A percentile compares a stretch with the other conserved stretches of the same genome.
Evolutionary conservation across 1,140 invertebrate genomes (phyloP).

Genomic region (Plodia interpunctella): DNA sequence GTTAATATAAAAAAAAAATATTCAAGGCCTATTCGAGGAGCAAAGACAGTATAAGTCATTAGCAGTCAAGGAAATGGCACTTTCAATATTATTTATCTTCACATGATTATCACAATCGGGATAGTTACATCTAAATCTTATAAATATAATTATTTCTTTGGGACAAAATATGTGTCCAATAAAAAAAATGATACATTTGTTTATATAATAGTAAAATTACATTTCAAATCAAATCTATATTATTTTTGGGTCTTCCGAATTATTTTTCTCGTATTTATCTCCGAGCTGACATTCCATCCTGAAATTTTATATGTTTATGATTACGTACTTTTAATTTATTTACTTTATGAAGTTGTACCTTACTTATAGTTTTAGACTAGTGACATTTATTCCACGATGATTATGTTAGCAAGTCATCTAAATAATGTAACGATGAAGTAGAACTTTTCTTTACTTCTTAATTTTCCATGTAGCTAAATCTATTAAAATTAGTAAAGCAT

Average conservation of each 20-base stretch:
- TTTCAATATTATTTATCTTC: slow-evolving; percentile 34
- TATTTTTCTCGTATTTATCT: slow-evolving; percentile 29
- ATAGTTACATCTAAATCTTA: slow-evolving; percentile 16
- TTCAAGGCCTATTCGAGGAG: slow-evolving; percentile 6
- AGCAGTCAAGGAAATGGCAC: slow-evolving; percentile 33
- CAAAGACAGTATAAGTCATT: slow-evolving; percentile 5
- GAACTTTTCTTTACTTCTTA: neutral
- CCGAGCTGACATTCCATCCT: slow-evolving; percentile 41
- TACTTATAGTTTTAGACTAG: neutral
- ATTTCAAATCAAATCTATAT: neutral
- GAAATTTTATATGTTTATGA: slow-evolving; percentile 23
- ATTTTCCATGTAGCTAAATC: neutral
- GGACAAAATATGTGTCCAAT: slow-evolving; percentile 10
- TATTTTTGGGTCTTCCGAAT: neutral
- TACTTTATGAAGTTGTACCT: neutral
- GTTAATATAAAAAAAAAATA: neutral
- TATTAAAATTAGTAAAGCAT: neutral
- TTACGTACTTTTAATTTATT: neutral
- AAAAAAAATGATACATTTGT: neutral
- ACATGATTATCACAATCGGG: slow-evolving; percentile 33
- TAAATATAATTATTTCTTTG: slow-evolving; percentile 6
- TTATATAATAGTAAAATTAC: neutral
- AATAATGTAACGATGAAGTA: neutral
- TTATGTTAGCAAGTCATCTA: neutral
- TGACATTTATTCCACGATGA: too few relatives aligned